Percentiles rank a stretch among this genome's conserved stretches.
Evolutionary conservation across 2,113 vertebrate genomes (phyloP).

Genomic region (Picathartes gymnocephalus): DNA sequence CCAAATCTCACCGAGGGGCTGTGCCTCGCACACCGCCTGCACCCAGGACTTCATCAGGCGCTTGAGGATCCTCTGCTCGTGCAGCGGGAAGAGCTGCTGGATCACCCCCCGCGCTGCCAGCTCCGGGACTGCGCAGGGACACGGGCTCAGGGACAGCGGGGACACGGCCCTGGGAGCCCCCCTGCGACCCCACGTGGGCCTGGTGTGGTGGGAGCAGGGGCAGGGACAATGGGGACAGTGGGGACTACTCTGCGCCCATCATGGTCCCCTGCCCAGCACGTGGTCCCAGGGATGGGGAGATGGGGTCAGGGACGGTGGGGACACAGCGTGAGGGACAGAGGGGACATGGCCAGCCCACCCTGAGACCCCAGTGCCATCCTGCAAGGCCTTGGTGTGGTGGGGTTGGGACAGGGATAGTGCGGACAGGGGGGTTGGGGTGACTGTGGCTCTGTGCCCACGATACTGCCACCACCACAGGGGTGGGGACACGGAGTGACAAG

Average conservation of each 20-base stretch:
- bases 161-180: neutral
- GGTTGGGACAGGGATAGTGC: neutral
- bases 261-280: too few relatives aligned
- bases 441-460: too few relatives aligned
- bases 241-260: too few relatives aligned
- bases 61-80: constrained; percentile 92
- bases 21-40: constrained; percentile 92
- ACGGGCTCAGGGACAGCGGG: neutral
- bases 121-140: constrained; percentile 81
- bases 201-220: neutral
- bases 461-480: too few relatives aligned
- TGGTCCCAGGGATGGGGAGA: neutral
- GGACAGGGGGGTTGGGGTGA: too few relatives aligned
- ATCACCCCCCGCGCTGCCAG: constrained; percentile 89
- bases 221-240: neutral
- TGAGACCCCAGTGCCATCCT: neutral
- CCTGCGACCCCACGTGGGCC: too few relatives aligned
- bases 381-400: neutral
- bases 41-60: constrained; percentile 98
- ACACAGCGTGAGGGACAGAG: too few relatives aligned
- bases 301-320: neutral
- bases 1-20: constrained; percentile 78
- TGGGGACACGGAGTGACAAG: too few relatives aligned
- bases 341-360: too few relatives aligned
- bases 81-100: constrained; percentile 93